Base-by-base conservation (phyloP, 2,888 invertebrate genomes). In the Hydropsyche betteni region DNA sequence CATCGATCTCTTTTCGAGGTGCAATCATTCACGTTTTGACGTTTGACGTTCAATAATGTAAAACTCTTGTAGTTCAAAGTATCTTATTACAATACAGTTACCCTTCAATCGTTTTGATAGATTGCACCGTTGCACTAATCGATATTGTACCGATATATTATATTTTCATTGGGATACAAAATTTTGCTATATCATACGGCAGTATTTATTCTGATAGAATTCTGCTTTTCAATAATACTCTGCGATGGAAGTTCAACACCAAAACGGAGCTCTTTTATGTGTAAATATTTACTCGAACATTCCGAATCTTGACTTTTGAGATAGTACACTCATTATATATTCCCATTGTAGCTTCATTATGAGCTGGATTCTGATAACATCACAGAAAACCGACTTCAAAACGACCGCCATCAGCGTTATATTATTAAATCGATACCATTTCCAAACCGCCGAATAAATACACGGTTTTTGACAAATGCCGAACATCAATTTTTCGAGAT, bases 1-100 rank as follows among this genome's bases (percentile, higher is more conserved):
- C 58, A 14, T 8, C 24, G 16, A 24, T 4, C 24, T 24, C 58
- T 58, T 5, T 5, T 58, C 16, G n/a, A 16, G 53, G 14, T 14
- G 16, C 16, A 58, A 58, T 58, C 58, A 58, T 58, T 58, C 58
- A 58, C 24, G 16, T 58, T 58, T 58, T 24, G 58, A 58, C 58
- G 16, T 16, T 16, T 58, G 58, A 58, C 24, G 58, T 58, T 58
- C 58, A 58, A 58, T 58, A 58, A 58, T 58, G 58, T 58, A 58
- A 58, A 58, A 58, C 14, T 58, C 58, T 58, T 16, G 16, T 58
- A 58, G 58, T 58, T 58, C 14, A 24, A 58, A 58, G 24, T 8
- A 24, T 58, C 16, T 14, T 14, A 53, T 58, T 16, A 53, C 53
- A 58, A 16, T 58, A 58, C 5, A 58, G 16, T 8, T 58, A 24